Evolutionary conservation across 2,888 invertebrate species (phyloP), one percentile per base, ranked within the genome.

Genomic region (Bhutanitis thaidina): DNA sequence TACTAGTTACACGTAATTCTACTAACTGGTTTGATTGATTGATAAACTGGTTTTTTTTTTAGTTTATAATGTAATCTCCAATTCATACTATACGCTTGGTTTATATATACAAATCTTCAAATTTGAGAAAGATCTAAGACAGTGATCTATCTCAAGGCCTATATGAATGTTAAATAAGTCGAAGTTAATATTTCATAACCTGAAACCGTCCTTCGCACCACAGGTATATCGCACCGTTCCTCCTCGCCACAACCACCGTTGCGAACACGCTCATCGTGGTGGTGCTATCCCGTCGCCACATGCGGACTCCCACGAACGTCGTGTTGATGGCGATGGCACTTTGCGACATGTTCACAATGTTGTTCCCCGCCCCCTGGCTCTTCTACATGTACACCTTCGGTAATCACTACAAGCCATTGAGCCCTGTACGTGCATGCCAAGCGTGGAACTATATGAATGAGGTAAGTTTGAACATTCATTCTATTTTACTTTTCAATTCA

Each of bases 261-360:
- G 96, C 97, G 39, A 98, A 98, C 84, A 94, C 97, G 0, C 88
- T 98, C 7, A 96, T 98, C 58, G 97, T 97, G 10, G 92, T 97
- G 30, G 97, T 98, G 0, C 90, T 98, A 29, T 94, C 96, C 52
- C 95, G 96, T 61, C 91, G 95, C 30, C 97, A 97, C 80, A 98
- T 98, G 98, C 80, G 95, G 25, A 96, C 96, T 0, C 97, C 97
- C 0, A 97, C 97, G 4, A 97, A 97, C 81, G 92, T 94, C n/a
- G 95, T 97, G 0, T 91, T 98, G 1, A 94, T 97, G 92, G 96
- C 95, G n/a, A 98, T 98, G 97, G 98, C 98, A 0, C 91, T 98
- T 3, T 96, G 97, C 62, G 98, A 98, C 83, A 95, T 97, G 93
- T 93, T 97, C 77, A 98, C 98, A 0, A 94, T 97, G 69, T 91